A percentile compares a stretch with the other conserved stretches of the same genome.
Evolutionary conservation across 2,888 invertebrate genomes (phyloP).

Genomic region (Dynastes tityus): DNA sequence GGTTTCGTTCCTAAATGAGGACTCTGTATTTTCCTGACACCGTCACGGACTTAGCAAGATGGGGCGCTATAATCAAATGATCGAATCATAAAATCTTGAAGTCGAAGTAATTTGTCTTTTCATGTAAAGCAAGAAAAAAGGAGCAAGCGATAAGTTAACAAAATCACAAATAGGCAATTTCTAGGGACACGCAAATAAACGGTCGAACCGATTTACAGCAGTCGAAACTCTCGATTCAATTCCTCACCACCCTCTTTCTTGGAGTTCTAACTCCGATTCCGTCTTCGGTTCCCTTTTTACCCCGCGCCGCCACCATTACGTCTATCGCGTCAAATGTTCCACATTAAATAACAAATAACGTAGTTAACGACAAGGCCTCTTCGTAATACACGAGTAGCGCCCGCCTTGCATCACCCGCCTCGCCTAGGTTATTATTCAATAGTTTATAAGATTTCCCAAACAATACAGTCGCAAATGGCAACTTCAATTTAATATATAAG

Average conservation of each 20-base stretch:
- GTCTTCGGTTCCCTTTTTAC: not conserved
- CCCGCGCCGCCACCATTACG: conserved; percentile 17
- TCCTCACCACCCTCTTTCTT: conserved; percentile 25
- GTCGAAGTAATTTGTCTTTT: not conserved
- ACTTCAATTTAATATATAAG: conserved; percentile 69
- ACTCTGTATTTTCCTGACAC: too few relatives aligned
- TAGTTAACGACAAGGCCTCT: conserved; percentile 26
- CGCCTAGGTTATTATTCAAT: conserved; percentile 65
- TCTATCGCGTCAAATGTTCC: conserved; percentile 31
- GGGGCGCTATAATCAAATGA: not conserved
- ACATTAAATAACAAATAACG: conserved; percentile 51
- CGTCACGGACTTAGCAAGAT: too few relatives aligned
- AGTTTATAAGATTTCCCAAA: conserved; percentile 70
- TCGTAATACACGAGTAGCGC: conserved; percentile 54
- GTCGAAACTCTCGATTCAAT: conserved; percentile 9
- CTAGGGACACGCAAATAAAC: conserved; percentile 8
- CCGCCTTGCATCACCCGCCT: not conserved
- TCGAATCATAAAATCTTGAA: not conserved
- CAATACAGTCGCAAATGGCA: conserved; percentile 69
- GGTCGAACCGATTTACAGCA: not conserved
- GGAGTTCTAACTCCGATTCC: conserved; percentile 4
- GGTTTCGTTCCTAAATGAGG: too few relatives aligned
- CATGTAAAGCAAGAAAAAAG: not conserved
- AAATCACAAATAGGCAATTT: conserved; percentile 29
- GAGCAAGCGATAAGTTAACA: conserved; percentile 17